Percentiles rank a stretch among this genome's conserved stretches.
phyloP scores from a whole-genome alignment of 2,113 vertebrate species.

The Tauraco erythrolophus region DNA sequence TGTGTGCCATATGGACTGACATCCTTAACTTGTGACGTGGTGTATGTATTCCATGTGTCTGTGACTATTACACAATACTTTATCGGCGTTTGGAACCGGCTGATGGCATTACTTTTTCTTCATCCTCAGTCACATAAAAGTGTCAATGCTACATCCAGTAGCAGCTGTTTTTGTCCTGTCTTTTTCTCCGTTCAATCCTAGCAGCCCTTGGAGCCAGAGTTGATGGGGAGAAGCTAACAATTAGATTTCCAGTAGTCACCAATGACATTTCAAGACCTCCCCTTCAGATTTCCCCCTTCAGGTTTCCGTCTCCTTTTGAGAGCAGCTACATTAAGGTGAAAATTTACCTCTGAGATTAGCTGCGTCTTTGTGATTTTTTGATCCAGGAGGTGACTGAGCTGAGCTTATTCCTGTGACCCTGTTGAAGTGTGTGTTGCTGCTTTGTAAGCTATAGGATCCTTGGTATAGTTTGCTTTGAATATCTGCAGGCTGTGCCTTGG shows the following conservation, averaged over 20 bases:
- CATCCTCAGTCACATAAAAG: background rate
- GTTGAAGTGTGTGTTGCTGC: background rate
- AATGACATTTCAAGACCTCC: background rate
- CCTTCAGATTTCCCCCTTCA: background rate
- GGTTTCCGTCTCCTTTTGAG: background rate
- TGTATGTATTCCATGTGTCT: background rate
- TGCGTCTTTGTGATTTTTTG: background rate
- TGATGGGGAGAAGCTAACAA: background rate
- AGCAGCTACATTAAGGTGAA: background rate
- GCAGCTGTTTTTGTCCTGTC: background rate
- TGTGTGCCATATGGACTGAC: background rate
- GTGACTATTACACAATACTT: background rate
- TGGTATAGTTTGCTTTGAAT: background rate
- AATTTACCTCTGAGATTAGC: background rate
- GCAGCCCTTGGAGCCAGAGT: background rate
- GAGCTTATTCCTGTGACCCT: background rate
- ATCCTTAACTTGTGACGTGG: rapidly evolving
- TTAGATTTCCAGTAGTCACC: background rate
- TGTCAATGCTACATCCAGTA: background rate
- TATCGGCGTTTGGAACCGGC: background rate
- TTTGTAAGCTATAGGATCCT: background rate
- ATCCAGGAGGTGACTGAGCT: background rate
- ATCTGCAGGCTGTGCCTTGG: background rate
- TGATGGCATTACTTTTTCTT: background rate
- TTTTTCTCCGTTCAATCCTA: background rate